phyloP scores from a whole-genome alignment of 2,888 invertebrate genomes.

The Tachina fera region DNA sequence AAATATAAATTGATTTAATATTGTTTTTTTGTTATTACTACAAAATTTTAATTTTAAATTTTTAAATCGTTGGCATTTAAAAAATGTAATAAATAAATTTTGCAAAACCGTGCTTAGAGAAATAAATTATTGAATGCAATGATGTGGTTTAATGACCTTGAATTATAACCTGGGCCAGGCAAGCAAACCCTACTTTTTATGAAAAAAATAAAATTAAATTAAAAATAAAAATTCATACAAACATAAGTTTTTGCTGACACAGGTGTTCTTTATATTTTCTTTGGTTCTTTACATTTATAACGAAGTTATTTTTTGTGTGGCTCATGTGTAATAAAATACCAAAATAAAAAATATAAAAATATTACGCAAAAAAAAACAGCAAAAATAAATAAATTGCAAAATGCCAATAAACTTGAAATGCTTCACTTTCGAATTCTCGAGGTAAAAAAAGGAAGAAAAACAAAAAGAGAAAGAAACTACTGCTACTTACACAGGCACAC shows the following conservation, averaged over 20 bases:
- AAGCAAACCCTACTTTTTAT: constrained; percentile 16
- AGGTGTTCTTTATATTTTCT: constrained; percentile 62
- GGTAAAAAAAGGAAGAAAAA: constrained; percentile 33
- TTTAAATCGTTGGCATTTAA: neutral
- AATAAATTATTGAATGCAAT: constrained; percentile 26
- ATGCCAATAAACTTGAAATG: constrained; percentile 71
- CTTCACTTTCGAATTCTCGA: constrained; percentile 62
- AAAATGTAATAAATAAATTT: neutral
- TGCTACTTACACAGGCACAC: neutral
- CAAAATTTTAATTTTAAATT: neutral
- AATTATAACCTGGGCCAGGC: constrained; percentile 28
- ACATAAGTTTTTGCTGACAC: constrained; percentile 62
- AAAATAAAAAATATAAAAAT: constrained; percentile 35
- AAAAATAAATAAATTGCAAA: constrained; percentile 62
- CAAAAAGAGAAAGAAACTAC: constrained; percentile 10
- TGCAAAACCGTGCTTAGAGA: neutral
- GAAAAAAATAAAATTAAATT: neutral
- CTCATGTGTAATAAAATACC: constrained; percentile 66
- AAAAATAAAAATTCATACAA: neutral
- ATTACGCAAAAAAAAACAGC: constrained; percentile 41
- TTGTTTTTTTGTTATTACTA: neutral
- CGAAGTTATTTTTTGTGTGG: constrained; percentile 40
- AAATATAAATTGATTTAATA: neutral
- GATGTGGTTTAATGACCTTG: constrained; percentile 66
- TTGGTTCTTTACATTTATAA: constrained; percentile 19